phyloP scores from a whole-genome alignment of 2,113 vertebrate species.

The Leptosomus discolor region DNA sequence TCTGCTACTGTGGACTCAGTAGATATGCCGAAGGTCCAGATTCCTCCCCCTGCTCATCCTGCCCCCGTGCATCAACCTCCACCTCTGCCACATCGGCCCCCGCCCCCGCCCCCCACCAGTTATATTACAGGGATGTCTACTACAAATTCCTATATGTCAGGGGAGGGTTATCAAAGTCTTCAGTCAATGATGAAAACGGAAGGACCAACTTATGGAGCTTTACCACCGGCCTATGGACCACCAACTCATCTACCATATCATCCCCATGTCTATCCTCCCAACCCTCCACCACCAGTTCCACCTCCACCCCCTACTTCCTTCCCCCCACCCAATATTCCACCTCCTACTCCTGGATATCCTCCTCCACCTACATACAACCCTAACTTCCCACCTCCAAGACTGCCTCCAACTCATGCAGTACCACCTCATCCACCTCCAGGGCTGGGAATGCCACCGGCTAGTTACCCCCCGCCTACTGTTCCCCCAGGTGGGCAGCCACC shows the following conservation, averaged over 20 bases:
- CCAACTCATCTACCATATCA: slow-evolving; percentile 87
- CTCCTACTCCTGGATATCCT: slow-evolving; percentile 85
- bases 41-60: slow-evolving; percentile 87
- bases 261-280: slow-evolving; percentile 81
- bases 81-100: slow-evolving; percentile 88
- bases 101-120: slow-evolving; percentile 85
- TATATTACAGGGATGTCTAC: slow-evolving; percentile 95
- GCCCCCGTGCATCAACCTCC: slow-evolving; percentile 90
- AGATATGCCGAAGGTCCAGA: slow-evolving; percentile 82
- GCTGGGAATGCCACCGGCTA: slow-evolving; percentile 85
- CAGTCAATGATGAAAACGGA: slow-evolving; percentile 99
- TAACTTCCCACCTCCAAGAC: slow-evolving; percentile 83
- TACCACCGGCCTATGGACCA: slow-evolving; percentile 87
- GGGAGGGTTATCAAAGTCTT: slow-evolving; percentile 92
- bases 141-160: slow-evolving; percentile 95
- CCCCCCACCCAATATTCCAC: slow-evolving; percentile 81
- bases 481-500: slow-evolving; percentile 90
- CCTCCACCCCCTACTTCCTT: slow-evolving; percentile 74
- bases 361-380: slow-evolving; percentile 87
- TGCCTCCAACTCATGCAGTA: slow-evolving; percentile 84
- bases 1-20: slow-evolving; percentile 72
- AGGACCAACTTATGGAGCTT: slow-evolving; percentile 84
- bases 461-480: slow-evolving; percentile 87
- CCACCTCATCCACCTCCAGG: slow-evolving; percentile 83
- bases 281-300: slow-evolving; percentile 76